These are phyloP conservation scores for Chlorospingus flavigularis DNA, from an alignment of 2,797 vertebrate species.

Conservation along the genomic window DNA sequence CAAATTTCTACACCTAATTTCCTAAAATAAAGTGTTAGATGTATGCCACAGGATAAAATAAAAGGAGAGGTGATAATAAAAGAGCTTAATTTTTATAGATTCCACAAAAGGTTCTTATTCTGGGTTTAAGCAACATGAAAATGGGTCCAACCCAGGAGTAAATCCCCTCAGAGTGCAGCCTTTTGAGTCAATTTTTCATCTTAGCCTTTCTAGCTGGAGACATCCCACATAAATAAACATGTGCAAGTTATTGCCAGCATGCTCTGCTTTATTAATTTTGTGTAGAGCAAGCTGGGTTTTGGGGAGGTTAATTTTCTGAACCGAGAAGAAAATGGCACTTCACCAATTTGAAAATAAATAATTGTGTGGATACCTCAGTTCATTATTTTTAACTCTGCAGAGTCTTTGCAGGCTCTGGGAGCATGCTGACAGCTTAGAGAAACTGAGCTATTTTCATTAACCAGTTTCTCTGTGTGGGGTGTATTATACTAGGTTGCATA, in stretches of 20 bases:
- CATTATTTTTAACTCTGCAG: constrained; percentile 65
- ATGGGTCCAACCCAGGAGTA: constrained; percentile 24
- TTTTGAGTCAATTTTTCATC: constrained; percentile 67
- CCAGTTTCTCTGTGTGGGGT: background rate
- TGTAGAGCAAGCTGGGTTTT: constrained; percentile 69
- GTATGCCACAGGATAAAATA: background rate
- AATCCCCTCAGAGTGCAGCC: constrained; percentile 40
- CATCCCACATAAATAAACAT: constrained; percentile 69
- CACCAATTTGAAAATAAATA: constrained; percentile 71
- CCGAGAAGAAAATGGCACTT: constrained; percentile 67
- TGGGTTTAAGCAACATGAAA: constrained; percentile 34
- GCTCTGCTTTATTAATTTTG: constrained; percentile 73
- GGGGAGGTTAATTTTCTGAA: constrained; percentile 70
- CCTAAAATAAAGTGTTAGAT: background rate
- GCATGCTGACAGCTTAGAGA: constrained; percentile 38
- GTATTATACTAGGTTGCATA: background rate
- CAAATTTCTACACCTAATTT: background rate
- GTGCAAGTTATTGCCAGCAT: constrained; percentile 60
- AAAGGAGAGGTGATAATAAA: constrained; percentile 24
- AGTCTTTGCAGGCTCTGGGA: constrained; percentile 26
- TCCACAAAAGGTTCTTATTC: background rate
- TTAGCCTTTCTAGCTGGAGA: constrained; percentile 58
- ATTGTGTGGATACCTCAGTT: constrained; percentile 59
- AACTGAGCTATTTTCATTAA: constrained; percentile 26
- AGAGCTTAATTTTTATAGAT: constrained; percentile 34